Conservation (phyloP, 2,888 invertebrate species). For the Pomacea canaliculata region DNA sequence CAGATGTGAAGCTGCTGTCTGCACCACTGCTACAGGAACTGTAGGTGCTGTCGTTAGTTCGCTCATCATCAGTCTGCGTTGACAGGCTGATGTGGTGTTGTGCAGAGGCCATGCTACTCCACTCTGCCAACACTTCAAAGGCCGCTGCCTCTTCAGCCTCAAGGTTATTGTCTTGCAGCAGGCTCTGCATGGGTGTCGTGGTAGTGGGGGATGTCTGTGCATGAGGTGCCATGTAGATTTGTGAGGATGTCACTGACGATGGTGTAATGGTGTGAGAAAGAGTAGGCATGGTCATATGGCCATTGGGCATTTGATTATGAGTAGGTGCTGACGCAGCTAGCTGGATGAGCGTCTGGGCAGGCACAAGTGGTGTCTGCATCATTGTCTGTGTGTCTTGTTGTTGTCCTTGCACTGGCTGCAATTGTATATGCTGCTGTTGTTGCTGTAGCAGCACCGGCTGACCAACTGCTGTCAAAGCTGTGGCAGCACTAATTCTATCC, state of each 20-base stretch:
- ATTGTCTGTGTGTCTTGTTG: neutral
- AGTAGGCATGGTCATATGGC: neutral
- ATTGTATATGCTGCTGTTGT: neutral
- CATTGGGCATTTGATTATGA: neutral
- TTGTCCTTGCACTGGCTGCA: neutral
- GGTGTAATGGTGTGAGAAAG: neutral
- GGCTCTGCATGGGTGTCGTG: neutral
- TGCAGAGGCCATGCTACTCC: constrained; percentile 39
- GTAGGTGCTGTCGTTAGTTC: constrained; percentile 24
- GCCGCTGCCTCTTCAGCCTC: constrained; percentile 45
- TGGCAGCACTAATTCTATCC: constrained; percentile 14
- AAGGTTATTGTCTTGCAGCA: constrained; percentile 16
- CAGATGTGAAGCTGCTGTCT: constrained; percentile 3
- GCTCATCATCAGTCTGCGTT: constrained; percentile 3
- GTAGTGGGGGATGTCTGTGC: neutral
- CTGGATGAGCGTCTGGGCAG: constrained; percentile 23
- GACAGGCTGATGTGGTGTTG: constrained; percentile 6
- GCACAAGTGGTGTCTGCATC: constrained; percentile 9
- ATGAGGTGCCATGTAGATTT: neutral
- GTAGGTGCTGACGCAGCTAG: constrained; percentile 17
- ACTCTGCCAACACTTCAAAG: constrained; percentile 62
- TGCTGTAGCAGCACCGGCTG: constrained; percentile 11
- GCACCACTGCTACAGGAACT: constrained; percentile 10
- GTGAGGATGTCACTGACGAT: neutral
- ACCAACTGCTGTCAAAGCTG: constrained; percentile 19